phyloP scores from a whole-genome alignment of 1,140 invertebrate species.

The Oryctes rhinoceros region DNA sequence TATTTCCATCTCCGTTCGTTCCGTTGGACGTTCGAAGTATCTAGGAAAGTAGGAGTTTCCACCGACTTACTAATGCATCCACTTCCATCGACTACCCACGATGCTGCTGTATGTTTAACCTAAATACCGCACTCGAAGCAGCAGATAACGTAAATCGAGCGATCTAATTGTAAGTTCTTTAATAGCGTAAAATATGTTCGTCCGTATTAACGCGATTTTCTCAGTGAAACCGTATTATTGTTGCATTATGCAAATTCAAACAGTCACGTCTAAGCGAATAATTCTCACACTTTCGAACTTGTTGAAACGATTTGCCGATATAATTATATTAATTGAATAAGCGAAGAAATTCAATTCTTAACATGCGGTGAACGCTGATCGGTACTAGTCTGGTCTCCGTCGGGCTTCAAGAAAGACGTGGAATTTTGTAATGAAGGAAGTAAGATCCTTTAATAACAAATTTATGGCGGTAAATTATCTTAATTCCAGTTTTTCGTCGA shows the following conservation, averaged over 20 bases:
- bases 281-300: constrained; percentile 30
- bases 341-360: not conserved
- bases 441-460: too few species aligned
- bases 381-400: not conserved
- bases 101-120: not conserved
- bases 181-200: not conserved
- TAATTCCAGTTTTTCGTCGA: too few species aligned
- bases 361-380: not conserved
- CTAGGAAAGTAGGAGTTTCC: too few species aligned
- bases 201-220: constrained; percentile 5
- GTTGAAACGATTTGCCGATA: constrained; percentile 18
- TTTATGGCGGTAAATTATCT: too few species aligned
- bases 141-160: not conserved
- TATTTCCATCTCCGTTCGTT: too few species aligned
- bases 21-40: too few species aligned
- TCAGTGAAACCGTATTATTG: constrained; percentile 16
- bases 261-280: not conserved
- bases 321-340: constrained; percentile 30
- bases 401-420: too few species aligned
- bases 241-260: constrained; percentile 24
- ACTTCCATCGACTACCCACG: too few species aligned
- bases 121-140: not conserved
- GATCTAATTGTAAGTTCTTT: not conserved
- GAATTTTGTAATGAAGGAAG: too few species aligned
- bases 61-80: too few species aligned